Evolutionary conservation across 2,888 invertebrate genomes (phyloP).

Genomic region (Cetonia aurata): DNA sequence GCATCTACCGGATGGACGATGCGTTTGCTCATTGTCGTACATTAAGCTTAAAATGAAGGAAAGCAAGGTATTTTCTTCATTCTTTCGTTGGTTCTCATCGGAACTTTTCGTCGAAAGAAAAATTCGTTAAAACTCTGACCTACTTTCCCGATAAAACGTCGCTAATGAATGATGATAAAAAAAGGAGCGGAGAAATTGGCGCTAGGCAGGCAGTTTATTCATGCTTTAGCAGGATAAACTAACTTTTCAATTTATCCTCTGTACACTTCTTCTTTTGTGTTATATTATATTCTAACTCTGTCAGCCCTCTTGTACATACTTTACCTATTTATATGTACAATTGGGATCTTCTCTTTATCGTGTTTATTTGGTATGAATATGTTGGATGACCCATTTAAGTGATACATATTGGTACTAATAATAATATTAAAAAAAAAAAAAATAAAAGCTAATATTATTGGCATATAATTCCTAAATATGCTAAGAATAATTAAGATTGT

Average conservation of each 20-base stretch:
- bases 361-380: no score
- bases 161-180: conserved; percentile 37
- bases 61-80: conserved; percentile 7
- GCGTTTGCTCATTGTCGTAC: conserved; percentile 35
- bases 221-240: conserved; percentile 28
- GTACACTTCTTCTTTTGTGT: conserved; percentile 15
- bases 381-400: no score
- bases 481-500: no score
- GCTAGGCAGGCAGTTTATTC: conserved; percentile 27
- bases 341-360: no score
- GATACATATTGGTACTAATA: no score
- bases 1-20: conserved; percentile 30
- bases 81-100: background rate
- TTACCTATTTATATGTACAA: no score
- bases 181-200: conserved; percentile 28
- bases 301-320: conserved; percentile 3
- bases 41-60: conserved; percentile 29
- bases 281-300: conserved; percentile 20
- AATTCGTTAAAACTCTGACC: conserved; percentile 35
- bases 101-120: conserved; percentile 3
- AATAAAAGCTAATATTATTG: no score
- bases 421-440: no score
- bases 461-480: no score
- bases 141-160: conserved; percentile 26
- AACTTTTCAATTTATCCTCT: conserved; percentile 36